Conservation (phyloP, 2,113 vertebrate genomes). For the Poeciliopsis prolifica region DNA sequence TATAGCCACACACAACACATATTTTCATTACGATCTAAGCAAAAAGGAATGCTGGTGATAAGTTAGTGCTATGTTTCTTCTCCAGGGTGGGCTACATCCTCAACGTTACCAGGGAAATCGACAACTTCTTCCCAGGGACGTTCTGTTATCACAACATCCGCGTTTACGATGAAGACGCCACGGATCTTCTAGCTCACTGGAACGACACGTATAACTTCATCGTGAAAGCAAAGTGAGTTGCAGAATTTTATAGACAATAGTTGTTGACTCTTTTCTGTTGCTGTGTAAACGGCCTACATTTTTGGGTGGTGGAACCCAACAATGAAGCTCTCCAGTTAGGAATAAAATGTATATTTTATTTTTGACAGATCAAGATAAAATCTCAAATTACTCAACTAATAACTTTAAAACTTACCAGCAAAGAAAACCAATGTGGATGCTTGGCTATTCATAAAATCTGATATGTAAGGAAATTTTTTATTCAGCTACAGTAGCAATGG, state of each 20-base stretch:
- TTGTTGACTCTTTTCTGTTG: not conserved
- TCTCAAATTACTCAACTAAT: too few relatives aligned
- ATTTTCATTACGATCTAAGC: conserved; percentile 46
- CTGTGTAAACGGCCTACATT: too few relatives aligned
- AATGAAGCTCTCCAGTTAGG: not conserved
- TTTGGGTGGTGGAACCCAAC: not conserved
- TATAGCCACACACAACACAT: conserved; percentile 36
- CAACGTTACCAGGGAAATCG: conserved; percentile 96
- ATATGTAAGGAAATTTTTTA: too few relatives aligned
- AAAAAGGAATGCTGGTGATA: conserved; percentile 53
- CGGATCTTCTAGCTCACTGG: conserved; percentile 96
- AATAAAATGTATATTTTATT: not conserved
- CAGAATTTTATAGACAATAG: not conserved
- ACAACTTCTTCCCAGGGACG: conserved; percentile 96
- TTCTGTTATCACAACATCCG: conserved; percentile 96
- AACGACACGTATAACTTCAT: conserved; percentile 98
- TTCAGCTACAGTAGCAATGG: too few relatives aligned
- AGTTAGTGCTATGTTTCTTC: conserved; percentile 41
- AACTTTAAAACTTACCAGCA: too few relatives aligned
- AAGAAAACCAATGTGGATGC: too few relatives aligned
- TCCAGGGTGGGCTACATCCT: conserved; percentile 93
- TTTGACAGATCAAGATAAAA: too few relatives aligned
- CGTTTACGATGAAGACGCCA: conserved; percentile 94
- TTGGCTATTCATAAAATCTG: too few relatives aligned
- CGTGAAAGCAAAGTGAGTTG: conserved; percentile 93